Percentiles rank a stretch among this genome's conserved stretches.
These are phyloP conservation scores for Tenualosa thibaudeaui DNA, from an alignment of 2,797 vertebrate species.

Conservation along the genomic window DNA sequence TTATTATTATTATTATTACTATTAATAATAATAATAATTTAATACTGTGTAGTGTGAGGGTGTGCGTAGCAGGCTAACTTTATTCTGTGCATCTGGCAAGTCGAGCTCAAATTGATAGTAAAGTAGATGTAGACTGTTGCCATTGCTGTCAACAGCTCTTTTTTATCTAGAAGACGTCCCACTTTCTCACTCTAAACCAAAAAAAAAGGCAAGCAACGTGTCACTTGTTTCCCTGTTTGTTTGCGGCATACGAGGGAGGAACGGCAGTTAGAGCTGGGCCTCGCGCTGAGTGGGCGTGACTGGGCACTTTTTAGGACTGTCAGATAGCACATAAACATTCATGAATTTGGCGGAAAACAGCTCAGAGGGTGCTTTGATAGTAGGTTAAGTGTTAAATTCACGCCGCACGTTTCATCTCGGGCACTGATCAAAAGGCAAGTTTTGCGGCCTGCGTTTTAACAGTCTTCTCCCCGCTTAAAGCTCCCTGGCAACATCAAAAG, in stretches of 20 bases:
- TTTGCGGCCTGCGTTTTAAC: constrained; percentile 66
- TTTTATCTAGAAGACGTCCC: neutral
- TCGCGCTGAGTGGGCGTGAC: neutral
- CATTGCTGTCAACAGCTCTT: neutral
- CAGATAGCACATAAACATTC: constrained; percentile 64
- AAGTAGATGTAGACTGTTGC: neutral
- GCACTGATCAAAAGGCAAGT: constrained; percentile 69
- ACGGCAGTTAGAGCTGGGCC: neutral
- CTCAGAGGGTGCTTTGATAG: constrained; percentile 70
- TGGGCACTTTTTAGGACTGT: constrained; percentile 41
- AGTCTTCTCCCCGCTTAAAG: constrained; percentile 61
- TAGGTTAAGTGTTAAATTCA: constrained; percentile 72
- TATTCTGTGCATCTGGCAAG: neutral
- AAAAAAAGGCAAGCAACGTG: neutral
- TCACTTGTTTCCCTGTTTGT: neutral
- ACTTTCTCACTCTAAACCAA: neutral
- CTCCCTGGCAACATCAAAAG: constrained; percentile 74
- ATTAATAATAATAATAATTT: neutral
- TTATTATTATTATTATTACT: too few relatives aligned
- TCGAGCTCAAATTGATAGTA: neutral
- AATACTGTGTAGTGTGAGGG: neutral
- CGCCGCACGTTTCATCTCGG: constrained; percentile 69
- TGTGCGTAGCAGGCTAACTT: neutral
- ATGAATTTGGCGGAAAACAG: constrained; percentile 67
- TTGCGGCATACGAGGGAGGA: neutral